Conservation (phyloP, 1,140 invertebrate species). For the Asobara japonica region DNA sequence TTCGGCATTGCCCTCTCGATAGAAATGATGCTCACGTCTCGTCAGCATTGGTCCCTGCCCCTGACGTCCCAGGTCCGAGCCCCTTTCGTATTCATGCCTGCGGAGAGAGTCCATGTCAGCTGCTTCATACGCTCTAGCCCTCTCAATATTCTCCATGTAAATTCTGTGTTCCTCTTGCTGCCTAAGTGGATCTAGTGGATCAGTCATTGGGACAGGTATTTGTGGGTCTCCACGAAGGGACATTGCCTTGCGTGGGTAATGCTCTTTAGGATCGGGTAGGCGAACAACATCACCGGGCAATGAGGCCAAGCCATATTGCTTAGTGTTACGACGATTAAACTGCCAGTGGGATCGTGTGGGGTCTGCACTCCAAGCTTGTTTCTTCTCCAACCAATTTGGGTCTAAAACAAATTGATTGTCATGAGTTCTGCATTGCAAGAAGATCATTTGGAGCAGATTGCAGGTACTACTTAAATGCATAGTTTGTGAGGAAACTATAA, state of each 20-base stretch:
- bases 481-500: neutral
- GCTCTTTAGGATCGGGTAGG: conserved; percentile 23
- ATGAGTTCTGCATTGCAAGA: no score
- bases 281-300: conserved; percentile 57
- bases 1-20: conserved; percentile 84
- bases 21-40: conserved; percentile 76
- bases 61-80: conserved; percentile 70
- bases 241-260: conserved; percentile 25
- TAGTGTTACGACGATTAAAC: conserved; percentile 75
- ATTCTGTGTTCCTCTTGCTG: conserved; percentile 52
- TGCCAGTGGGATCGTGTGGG: conserved; percentile 77
- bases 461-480: no score
- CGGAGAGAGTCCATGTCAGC: conserved; percentile 76
- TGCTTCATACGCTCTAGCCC: conserved; percentile 57
- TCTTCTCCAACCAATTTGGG: conserved; percentile 75
- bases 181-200: conserved; percentile 30
- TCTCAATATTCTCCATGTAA: conserved; percentile 64
- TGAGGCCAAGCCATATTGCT: conserved; percentile 53
- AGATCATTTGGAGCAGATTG: no score
- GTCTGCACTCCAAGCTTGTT: conserved; percentile 83
- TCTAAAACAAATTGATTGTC: conserved; percentile 21
- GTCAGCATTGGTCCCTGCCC: conserved; percentile 58
- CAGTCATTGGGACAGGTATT: conserved; percentile 36
- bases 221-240: conserved; percentile 36
- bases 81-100: conserved; percentile 78